phyloP scores from a whole-genome alignment of 2,888 invertebrate genomes.

The Drosophila mimetica region DNA sequence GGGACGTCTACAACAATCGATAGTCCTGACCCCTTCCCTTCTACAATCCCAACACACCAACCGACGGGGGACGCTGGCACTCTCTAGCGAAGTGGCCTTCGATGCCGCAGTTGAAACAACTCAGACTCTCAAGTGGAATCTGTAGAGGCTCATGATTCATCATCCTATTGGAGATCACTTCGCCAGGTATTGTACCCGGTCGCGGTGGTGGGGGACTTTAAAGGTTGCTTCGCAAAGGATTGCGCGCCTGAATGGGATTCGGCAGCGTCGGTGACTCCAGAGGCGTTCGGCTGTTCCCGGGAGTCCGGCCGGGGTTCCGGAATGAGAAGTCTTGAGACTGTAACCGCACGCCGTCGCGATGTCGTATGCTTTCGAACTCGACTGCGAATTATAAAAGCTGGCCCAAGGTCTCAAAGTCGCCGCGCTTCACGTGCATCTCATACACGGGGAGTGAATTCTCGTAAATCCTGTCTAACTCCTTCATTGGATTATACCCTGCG shows the following conservation, averaged over 20 bases:
- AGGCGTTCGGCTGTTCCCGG: neutral
- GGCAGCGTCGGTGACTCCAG: neutral
- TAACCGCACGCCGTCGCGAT: neutral
- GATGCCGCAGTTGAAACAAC: neutral
- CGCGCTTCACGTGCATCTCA: neutral
- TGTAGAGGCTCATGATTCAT: neutral
- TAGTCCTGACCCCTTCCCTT: neutral
- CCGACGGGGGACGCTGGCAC: neutral
- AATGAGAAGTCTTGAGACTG: neutral
- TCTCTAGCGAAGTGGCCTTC: no score
- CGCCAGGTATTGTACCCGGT: neutral
- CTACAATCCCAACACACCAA: neutral
- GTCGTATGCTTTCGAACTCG: neutral
- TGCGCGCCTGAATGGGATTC: neutral
- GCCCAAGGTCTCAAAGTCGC: neutral
- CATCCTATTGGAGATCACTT: neutral
- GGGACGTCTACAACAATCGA: neutral
- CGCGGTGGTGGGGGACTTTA: neutral
- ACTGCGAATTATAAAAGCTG: neutral
- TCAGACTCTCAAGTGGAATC: neutral
- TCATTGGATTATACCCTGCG: no score
- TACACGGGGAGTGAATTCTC: neutral
- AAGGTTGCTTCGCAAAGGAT: neutral
- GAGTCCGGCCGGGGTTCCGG: neutral
- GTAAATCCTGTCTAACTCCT: neutral